Percentiles rank a stretch among this genome's conserved stretches.
Conservation (phyloP, 2,888 invertebrate species). For the Diaphora mendica region DNA sequence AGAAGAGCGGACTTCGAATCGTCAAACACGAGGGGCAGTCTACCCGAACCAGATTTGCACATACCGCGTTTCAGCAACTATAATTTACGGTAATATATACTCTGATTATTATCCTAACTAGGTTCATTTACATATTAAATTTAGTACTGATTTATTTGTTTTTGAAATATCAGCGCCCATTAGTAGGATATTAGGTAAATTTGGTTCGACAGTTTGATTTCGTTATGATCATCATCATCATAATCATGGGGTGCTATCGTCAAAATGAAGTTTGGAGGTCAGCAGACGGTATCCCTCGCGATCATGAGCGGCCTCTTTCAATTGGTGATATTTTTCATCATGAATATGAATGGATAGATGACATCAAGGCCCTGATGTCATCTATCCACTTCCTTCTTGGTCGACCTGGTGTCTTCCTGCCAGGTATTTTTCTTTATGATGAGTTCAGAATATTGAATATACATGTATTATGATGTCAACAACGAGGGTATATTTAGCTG, state of each 20-base stretch:
- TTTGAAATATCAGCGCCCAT: not conserved
- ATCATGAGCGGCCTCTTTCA: too few relatives aligned
- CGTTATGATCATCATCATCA: too few relatives aligned
- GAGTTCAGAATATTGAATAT: not conserved
- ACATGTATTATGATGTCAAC: not conserved
- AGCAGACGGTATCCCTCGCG: too few relatives aligned
- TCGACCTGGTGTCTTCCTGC: too few relatives aligned
- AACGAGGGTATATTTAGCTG: not conserved
- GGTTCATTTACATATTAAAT: not conserved
- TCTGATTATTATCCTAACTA: slow-evolving; percentile 5
- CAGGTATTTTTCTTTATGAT: too few relatives aligned
- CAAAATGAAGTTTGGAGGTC: too few relatives aligned
- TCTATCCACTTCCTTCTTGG: too few relatives aligned
- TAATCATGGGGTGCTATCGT: too few relatives aligned
- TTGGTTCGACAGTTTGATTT: not conserved
- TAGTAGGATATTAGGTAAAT: not conserved
- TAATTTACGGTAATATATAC: slow-evolving; percentile 84
- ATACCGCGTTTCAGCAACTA: slow-evolving; percentile 88
- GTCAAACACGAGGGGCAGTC: slow-evolving; percentile 55
- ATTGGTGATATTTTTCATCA: too few relatives aligned
- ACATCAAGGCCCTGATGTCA: too few relatives aligned
- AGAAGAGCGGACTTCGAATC: slow-evolving; percentile 70
- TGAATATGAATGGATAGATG: too few relatives aligned
- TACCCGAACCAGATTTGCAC: slow-evolving; percentile 87
- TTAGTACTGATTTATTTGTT: not conserved